Base-by-base conservation (phyloP, 2,888 invertebrate species). In the Leptinotarsa rubiginosa region DNA sequence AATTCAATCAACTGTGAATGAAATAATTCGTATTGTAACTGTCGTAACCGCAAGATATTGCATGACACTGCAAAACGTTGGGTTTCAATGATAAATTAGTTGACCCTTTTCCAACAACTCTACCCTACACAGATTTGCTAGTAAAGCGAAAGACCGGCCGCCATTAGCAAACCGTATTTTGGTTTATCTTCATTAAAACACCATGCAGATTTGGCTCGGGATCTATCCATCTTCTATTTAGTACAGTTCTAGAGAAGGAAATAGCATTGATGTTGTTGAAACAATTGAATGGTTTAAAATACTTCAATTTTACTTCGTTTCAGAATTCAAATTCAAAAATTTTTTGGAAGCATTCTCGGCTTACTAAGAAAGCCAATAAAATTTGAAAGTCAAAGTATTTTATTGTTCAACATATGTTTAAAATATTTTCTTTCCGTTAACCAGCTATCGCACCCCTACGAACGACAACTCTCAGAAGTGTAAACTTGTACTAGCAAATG, bases 1-100 rank as follows among this genome's bases (percentile, higher is more conserved):
- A 64, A 70, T 68, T 31, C 54, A 75, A 75, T 75, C 59, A 69
- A 69, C 68, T 56, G 69, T 68, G 20, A 69, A 69, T 69, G 54
- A 52, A 47, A 69, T 71, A 62, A 75, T 72, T 69, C 75, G 65
- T 75, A 68, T 49, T 69, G 65, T 52, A 62, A 75, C 70, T 72
- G 66, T 59, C 47, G 67, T 25, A 72, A 72, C 75, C 72, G 69
- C 69, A 76, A 76, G 73, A 69, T 76, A 69, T 70, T 72, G 75
- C 83, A 82, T 85, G 85, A 85, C 83, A 82, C 79, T 81, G 85
- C 85, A 82, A 80, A 83, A 83, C 83, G 79, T 78, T 78, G 76
- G 76, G 78, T 69, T 81, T 80, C 81, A 81, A 83, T 84, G 85
- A 85, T 85, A 83, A 84, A 85, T 85, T 82, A 83, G 83, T 82